A percentile compares a stretch with the other conserved stretches of the same genome.
Evolutionary conservation across 2,797 vertebrate species (phyloP).

Genomic region (Anabas testudineus): DNA sequence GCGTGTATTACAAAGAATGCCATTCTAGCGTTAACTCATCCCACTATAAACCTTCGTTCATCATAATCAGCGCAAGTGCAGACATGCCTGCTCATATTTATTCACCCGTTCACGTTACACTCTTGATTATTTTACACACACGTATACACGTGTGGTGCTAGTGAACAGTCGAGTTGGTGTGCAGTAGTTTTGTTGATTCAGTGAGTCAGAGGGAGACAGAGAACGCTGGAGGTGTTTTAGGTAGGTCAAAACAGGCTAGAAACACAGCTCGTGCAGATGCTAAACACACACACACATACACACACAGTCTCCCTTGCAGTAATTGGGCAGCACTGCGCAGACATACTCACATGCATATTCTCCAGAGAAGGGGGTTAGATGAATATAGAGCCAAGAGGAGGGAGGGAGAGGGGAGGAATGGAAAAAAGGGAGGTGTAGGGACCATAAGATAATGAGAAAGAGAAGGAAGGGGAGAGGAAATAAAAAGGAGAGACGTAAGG

Average conservation of each 20-base stretch:
- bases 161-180: slow-evolving; percentile 31
- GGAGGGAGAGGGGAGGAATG: slow-evolving; percentile 43
- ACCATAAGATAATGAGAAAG: slow-evolving; percentile 68
- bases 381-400: slow-evolving; percentile 65
- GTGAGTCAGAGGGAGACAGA: slow-evolving; percentile 75
- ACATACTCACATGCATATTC: slow-evolving; percentile 72
- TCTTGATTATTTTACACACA: slow-evolving; percentile 38
- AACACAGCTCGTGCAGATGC: slow-evolving; percentile 59
- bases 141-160: background rate
- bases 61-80: slow-evolving; percentile 16
- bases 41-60: slow-evolving; percentile 33
- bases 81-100: slow-evolving; percentile 39
- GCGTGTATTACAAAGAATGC: slow-evolving; percentile 34
- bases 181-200: slow-evolving; percentile 70
- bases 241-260: slow-evolving; percentile 72
- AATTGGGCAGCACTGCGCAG: slow-evolving; percentile 78
- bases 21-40: slow-evolving; percentile 21
- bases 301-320: slow-evolving; percentile 66
- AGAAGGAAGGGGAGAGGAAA: slow-evolving; percentile 36
- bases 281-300: slow-evolving; percentile 57
- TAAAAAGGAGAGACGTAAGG: slow-evolving; percentile 51
- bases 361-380: slow-evolving; percentile 66
- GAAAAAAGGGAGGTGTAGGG: slow-evolving; percentile 65
- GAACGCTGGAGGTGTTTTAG: slow-evolving; percentile 76
- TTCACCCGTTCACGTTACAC: slow-evolving; percentile 44